Base-by-base conservation (phyloP, 1,140 invertebrate species). In the Pseudomyrmex gracilis region DNA sequence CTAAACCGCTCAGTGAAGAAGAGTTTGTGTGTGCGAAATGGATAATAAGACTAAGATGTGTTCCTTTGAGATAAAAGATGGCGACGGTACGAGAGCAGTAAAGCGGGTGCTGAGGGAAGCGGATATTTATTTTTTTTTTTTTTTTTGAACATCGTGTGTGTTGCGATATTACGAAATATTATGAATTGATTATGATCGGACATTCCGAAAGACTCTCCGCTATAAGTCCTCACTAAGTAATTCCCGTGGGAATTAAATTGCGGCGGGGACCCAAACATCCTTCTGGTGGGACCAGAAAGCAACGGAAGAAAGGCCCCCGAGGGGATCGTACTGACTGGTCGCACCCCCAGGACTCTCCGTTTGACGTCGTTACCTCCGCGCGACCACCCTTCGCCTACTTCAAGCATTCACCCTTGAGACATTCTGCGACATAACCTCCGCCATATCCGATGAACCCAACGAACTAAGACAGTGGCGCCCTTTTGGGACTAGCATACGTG, bases 201-300 rank as follows among this genome's bases (percentile, higher is more conserved):
- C n/a, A 58, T 58, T 58, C n/a, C 64, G 43, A 58, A 57, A 4
- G 66, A 60, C 43, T 57, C 53, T 17, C 67, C 87, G 87, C 87
- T 93, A 93, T 93, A 92, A 93, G 88, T 93, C 90, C 87, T 91
- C 86, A 20, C 89, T 82, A 83, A 87, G 92, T 89, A 93, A 94
- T 94, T 94, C 93, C 93, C 93, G 91, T 92, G 93, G 93, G 93
- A 93, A 93, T 94, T 92, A 84, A 83, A 60, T 67, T 85, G 67
- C 71, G 66, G 73, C n/a, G 70, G 84, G 63, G 77, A 71, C 82
- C 73, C 87, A 74, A 85, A 76, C 85, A 82, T 76, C 34, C 55
- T 85, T 60, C 83, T 85, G 60, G 17, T 87, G 90, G 87, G 85
- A 86, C 89, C 60, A 57, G 67, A 49, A 77, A 64, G 71, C 74